Evolutionary conservation across 2,797 vertebrate genomes (phyloP).

Genomic region (Clarias laeviceps): DNA sequence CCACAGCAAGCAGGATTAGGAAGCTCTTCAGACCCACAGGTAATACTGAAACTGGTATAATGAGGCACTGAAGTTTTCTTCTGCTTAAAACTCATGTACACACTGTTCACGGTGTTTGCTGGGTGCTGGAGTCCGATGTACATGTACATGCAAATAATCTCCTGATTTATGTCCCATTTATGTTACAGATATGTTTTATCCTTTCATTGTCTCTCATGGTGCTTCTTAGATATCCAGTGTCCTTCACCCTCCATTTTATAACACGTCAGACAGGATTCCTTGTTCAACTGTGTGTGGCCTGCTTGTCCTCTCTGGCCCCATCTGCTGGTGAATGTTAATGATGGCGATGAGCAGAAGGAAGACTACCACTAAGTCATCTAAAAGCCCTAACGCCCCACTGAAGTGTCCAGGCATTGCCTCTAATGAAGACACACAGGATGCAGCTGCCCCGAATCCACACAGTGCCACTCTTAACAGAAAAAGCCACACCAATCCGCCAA

Average conservation of each 20-base stretch:
- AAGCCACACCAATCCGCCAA: constrained; percentile 75
- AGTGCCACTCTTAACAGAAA: constrained; percentile 80
- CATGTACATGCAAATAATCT: background rate
- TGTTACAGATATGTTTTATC: background rate
- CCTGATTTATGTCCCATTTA: background rate
- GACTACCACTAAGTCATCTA: constrained; percentile 80
- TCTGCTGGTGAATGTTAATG: constrained; percentile 81
- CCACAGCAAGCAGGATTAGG: background rate
- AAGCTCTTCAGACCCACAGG: background rate
- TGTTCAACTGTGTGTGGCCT: constrained; percentile 48
- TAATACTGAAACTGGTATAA: background rate
- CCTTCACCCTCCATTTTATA: constrained; percentile 47
- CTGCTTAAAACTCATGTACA: background rate
- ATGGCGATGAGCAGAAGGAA: constrained; percentile 80
- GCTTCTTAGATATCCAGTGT: constrained; percentile 24
- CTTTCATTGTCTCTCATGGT: background rate
- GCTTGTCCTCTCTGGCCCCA: constrained; percentile 67
- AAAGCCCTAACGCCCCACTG: constrained; percentile 72
- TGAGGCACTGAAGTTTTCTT: background rate
- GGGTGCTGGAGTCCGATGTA: background rate
- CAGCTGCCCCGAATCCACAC: constrained; percentile 75
- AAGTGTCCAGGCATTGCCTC: constrained; percentile 70
- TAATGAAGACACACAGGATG: constrained; percentile 71
- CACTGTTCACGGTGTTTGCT: background rate
- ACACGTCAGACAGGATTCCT: constrained; percentile 57